Evolutionary conservation across 2,113 vertebrate genomes (phyloP), one percentile per base, ranked within the genome.

Genomic region (Caranx ignobilis): DNA sequence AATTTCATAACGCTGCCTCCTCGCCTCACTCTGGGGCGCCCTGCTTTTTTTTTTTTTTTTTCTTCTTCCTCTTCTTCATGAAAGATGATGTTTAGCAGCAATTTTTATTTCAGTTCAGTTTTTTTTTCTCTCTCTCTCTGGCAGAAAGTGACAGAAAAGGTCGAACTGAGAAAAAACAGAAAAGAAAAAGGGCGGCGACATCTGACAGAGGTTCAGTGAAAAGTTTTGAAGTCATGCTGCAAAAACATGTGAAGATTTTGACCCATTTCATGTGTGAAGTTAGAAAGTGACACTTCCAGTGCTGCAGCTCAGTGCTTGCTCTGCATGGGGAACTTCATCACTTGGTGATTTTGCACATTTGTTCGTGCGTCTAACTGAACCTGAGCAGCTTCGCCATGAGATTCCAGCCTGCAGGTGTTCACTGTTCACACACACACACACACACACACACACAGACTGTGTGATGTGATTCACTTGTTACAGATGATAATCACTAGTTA

Each of bases 1-100:
- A 81, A 83, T 92, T 85, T 88, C 84, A 74, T 72, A 77, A 71
- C 19, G 55, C 74, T 75, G 78, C 79, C 82, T 88, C 75, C 59
- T 85, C 21, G 3, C 50, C 60, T 71, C 21, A 32, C 91, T 83
- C 39, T 5, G 2, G 67, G 73, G 70, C 71, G 54, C 21, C 5
- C 57, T 37, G 72, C 79, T 87, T 74, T 45, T 73, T 83, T 18
- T 26, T 52, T 80, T 87, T 74, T 43, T 73, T 26, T 26, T 26
- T 1, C 26, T 26, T 26, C 26, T 26, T 26, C 26, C 26, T 26
- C 26, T 26, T 26, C 26, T 26, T 83, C n/a, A 21, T 54, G 34
- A 66, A 81, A 6, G 50, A 77, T 48, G 50, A 71, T 84, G 77
- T 80, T 79, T 74, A 21, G 31, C 61, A 48, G 71, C 71, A 7